Base-by-base conservation (phyloP, 1,140 invertebrate species). In the Drosophila ogumai region DNA sequence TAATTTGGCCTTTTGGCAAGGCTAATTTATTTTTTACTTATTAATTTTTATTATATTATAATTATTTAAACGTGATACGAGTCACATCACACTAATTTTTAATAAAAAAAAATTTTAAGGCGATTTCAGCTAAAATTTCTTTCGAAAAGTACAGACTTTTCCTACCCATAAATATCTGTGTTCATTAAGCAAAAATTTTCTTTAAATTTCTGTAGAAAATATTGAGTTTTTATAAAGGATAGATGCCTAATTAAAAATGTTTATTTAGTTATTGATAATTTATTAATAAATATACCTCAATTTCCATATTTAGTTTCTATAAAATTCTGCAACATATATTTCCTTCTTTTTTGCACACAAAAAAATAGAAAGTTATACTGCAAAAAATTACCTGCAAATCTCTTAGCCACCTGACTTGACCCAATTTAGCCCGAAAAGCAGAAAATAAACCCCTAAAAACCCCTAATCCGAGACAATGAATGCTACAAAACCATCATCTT, bases 381-480 rank as follows among this genome's bases (percentile, higher is more conserved):
- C 2, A 1, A 32, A 25, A 22, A 32, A 58, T 22, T 22, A 60
- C 61, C 55, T 65, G 38, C 58, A 52, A 60, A 31, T 52, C 56
- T 31, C 5, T 36, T 43, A 13, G 38, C 63, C 56, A 65, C 61
- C 66, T 67, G 63, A 67, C 63, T 67, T 67, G 66, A 67, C 61
- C 66, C 47, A 67, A 67, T 69, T 69, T 69, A 69, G 38, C 22
- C 10, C n/a, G 61, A 69, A 69, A 69, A 58, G 40, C 41, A 28
- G 12, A 47, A 49, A 31, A 31, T 38, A 61, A 61, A 17, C 47
- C 17, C 36, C 46, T 43, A n/a, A 65, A 68, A 44, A 66, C 66
- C 61, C 66, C 47, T 69, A 69, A 69, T 67, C 66, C 61, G 66
- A 69, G 66, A 69, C 66, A 69, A 69, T 69, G 61, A 54, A 10